Base-by-base conservation (phyloP, 2,797 vertebrate genomes). In the Pangasius sanitwongsei region DNA sequence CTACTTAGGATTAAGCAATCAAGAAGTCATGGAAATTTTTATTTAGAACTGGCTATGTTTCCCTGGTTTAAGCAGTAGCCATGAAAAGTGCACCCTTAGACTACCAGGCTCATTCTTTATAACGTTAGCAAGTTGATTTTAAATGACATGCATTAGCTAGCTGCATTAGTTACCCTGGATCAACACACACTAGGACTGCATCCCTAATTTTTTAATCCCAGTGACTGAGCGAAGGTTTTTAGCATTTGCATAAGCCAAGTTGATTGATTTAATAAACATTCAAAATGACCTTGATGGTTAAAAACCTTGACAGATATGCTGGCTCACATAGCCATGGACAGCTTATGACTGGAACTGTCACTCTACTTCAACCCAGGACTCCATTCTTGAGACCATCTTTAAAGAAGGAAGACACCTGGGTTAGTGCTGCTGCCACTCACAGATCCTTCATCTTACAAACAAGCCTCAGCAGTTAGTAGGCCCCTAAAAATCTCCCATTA, bases 401-500 rank as follows among this genome's bases (percentile, higher is more conserved):
- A 63, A 59, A 28, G 37, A 83, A 59, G 9, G 31, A 34, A 83
- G 23, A 44, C 80, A 28, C 23, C 23, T 16, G 34, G 59, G 23
- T 44, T 44, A 44, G 15, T 63, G 37, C 4, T 44, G 34, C 81
- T 28, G 37, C 6, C 25, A 44, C 59, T 63, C 23, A 59, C 78
- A 59, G 57, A 44, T 41, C 23, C 55, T 31, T 69, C 65, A 34
- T 69, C 31, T 53, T 85, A 70, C 18, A 12, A 85, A 85, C 83
- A 85, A 57, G 83, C 83, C 65, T 72, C 18, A 34, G 67, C 83
- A 72, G 67, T 55, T 55, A 34, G 20, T n/a, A 84, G 25, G 61
- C 28, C 83, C 91, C 91, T 94, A 94, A 94, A 93, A 92, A 92
- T 83, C 63, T 91, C 89, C 91, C 37, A 91, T 88, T 88, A 92